Conservation (phyloP, 1,140 invertebrate genomes). For the Monochamus saltuarius region DNA sequence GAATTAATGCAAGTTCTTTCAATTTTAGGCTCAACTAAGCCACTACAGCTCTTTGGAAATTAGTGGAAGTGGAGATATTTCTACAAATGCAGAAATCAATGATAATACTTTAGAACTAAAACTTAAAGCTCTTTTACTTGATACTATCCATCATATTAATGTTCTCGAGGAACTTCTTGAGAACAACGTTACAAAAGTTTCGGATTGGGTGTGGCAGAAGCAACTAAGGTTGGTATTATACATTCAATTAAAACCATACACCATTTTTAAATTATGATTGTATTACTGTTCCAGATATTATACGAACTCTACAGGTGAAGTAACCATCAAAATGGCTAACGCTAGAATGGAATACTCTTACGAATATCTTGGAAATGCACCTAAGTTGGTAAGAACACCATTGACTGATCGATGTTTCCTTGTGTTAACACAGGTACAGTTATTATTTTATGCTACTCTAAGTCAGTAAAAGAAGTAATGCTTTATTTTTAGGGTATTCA, state of each 20-base stretch:
- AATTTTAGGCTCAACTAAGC: constrained; percentile 61
- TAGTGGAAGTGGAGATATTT: constrained; percentile 33
- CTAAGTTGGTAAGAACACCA: constrained; percentile 89
- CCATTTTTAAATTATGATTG: background rate
- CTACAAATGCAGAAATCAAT: constrained; percentile 30
- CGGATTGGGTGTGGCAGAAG: constrained; percentile 93
- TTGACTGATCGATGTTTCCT: constrained; percentile 95
- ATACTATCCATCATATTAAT: constrained; percentile 88
- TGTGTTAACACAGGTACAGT: constrained; percentile 88
- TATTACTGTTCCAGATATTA: constrained; percentile 57
- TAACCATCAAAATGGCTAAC: constrained; percentile 76
- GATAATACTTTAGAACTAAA: constrained; percentile 60
- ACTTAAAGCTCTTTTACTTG: constrained; percentile 78
- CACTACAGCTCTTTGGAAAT: constrained; percentile 63
- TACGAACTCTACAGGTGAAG: constrained; percentile 56
- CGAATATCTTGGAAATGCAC: constrained; percentile 94
- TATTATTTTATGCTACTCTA: background rate
- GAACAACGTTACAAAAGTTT: constrained; percentile 61
- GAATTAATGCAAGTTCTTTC: no score
- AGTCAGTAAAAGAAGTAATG: background rate
- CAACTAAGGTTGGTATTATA: constrained; percentile 74
- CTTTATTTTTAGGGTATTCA: constrained; percentile 74
- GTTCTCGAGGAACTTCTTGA: constrained; percentile 78
- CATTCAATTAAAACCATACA: background rate
- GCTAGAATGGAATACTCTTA: constrained; percentile 94